These are phyloP conservation scores for Rhaphigaster nebulosa DNA, from an alignment of 2,888 invertebrate genomes.

Conservation along the genomic window DNA sequence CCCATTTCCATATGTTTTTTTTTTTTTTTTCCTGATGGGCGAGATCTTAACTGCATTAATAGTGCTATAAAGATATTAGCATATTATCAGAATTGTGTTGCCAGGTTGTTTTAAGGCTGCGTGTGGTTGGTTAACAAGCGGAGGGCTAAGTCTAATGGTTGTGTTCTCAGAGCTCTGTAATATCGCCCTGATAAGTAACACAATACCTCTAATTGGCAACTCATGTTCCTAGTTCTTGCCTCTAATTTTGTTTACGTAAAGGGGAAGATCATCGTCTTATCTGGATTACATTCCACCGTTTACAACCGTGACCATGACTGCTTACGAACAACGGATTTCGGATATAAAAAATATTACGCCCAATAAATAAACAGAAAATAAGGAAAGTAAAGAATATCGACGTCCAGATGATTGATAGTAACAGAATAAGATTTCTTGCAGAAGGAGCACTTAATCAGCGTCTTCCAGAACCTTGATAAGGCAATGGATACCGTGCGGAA, in stretches of 20 bases:
- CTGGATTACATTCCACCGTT: not conserved
- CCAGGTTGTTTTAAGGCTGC: conserved; percentile 32
- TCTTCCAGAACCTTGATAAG: too few species aligned
- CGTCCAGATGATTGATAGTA: too few species aligned
- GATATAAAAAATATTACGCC: not conserved
- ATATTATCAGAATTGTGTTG: not conserved
- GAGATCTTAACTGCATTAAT: not conserved
- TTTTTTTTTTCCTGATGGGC: not conserved
- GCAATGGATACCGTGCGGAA: too few species aligned
- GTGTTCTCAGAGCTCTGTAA: not conserved
- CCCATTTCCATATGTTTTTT: not conserved
- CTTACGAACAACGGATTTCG: not conserved
- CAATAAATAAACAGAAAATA: not conserved
- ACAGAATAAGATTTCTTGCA: too few species aligned
- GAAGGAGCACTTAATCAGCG: too few species aligned
- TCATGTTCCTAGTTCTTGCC: conserved; percentile 10
- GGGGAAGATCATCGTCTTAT: conserved; percentile 5
- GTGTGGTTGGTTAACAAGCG: conserved; percentile 43
- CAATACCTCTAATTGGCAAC: conserved; percentile 26
- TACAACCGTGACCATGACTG: not conserved
- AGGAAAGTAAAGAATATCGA: too few species aligned
- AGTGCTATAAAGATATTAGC: conserved; percentile 7
- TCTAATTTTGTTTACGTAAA: not conserved
- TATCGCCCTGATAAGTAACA: conserved; percentile 19
- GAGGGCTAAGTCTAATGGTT: not conserved